phyloP scores from a whole-genome alignment of 2,113 vertebrate genomes.

The Odontophorus gujanensis region DNA sequence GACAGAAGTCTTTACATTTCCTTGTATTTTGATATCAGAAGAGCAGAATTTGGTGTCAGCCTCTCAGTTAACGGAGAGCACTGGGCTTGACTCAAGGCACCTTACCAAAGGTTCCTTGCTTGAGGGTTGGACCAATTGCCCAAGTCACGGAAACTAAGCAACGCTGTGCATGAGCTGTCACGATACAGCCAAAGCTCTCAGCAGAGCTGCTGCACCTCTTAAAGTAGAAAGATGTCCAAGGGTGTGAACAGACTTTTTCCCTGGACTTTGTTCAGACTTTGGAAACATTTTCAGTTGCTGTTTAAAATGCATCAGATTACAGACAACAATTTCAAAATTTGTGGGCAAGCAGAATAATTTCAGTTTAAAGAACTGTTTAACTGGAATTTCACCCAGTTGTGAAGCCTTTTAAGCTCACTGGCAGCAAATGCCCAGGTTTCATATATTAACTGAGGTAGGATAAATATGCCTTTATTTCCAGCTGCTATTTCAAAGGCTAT shows the following conservation, averaged over 20 bases:
- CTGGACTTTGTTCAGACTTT: slow-evolving; percentile 18
- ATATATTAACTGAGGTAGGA: slow-evolving; percentile 41
- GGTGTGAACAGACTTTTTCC: background rate
- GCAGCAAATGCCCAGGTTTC: slow-evolving; percentile 49
- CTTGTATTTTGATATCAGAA: background rate
- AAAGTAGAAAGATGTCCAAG: background rate
- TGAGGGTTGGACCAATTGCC: background rate
- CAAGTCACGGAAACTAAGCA: rapidly evolving
- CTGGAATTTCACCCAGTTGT: slow-evolving; percentile 61
- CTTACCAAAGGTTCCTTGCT: background rate
- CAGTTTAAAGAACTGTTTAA: slow-evolving; percentile 64
- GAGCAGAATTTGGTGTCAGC: background rate
- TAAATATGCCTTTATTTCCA: slow-evolving; percentile 44
- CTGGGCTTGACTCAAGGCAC: background rate
- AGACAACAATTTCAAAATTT: slow-evolving; percentile 53
- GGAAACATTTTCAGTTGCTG: slow-evolving; percentile 60
- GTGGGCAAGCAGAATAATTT: slow-evolving; percentile 45
- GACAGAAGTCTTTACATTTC: background rate
- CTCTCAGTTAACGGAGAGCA: rapidly evolving
- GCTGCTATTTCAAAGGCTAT: slow-evolving; percentile 46
- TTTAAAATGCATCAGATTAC: slow-evolving; percentile 38
- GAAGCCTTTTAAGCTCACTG: slow-evolving; percentile 48
- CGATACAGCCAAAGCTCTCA: rapidly evolving
- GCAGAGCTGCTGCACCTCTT: background rate
- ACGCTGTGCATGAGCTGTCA: background rate